Base-by-base conservation (phyloP, 2,888 invertebrate species). In the Hypercompe scribonia region DNA sequence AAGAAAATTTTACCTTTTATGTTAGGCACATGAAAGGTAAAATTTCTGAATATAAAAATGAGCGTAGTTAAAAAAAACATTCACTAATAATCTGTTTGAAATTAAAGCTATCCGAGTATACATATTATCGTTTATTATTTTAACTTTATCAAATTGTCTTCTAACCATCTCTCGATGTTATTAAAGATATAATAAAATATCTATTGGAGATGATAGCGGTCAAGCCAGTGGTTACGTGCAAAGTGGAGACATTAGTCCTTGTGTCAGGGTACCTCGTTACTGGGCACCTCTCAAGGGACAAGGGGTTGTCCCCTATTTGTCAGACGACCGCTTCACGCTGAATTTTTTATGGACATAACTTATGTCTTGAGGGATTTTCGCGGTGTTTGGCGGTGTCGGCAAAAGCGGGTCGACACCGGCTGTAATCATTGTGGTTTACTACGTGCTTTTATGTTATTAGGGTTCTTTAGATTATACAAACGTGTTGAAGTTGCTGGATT, bases 221-320 rank as follows among this genome's bases (percentile, higher is more conserved):
- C 82, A 82, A 79, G 73, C 73, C 77, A 79, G 83, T 71, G 82
- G 82, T 78, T 85, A 84, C 87, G 89, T 87, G 90, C 87, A 88
- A 90, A 91, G 89, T 88, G 87, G 84, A 84, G 81, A 83, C 87
- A 91, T 92, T 90, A 90, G 85, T 87, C 82, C 76, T 70, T 82
- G 85, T 84, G 86, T 78, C 86, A 74, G 83, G 81, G 86, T 78
- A 80, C 82, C 88, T 91, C 89, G 90, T 91, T 91, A 89, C 84
- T 79, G 84, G 83, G 78, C 87, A 82, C 77, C 84, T 83, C 90
- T 84, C 90, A 66, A 67, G 90, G 88, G 92, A 89, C 85, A 86
- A 81, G 82, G 82, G 82, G 81, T 80, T 84, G 85, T 86, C 83
- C 86, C 85, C 87, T 86, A 90, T 91, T 90, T 90, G 89, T 90